A percentile compares a stretch with the other conserved stretches of the same genome.
These are phyloP conservation scores for Ephestia elutella DNA, from an alignment of 1,140 invertebrate genomes.

Conservation along the genomic window DNA sequence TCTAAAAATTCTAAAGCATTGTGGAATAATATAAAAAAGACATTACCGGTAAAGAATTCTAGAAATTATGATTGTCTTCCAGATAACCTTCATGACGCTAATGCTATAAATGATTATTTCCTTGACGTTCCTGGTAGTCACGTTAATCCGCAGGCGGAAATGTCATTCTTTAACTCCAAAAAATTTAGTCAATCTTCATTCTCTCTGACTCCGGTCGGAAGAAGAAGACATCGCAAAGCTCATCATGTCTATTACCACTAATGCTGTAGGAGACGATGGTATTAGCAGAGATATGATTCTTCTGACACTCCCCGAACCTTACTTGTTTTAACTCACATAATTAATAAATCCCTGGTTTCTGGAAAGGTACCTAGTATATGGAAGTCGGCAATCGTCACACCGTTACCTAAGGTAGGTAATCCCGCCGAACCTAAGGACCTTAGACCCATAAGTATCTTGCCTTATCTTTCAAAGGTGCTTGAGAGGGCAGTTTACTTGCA, in stretches of 20 bases:
- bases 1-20: conserved; percentile 5
- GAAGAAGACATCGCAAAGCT: conserved; percentile 5
- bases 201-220: conserved; percentile 4
- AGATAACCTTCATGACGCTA: conserved; percentile 5
- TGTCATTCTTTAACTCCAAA: no score
- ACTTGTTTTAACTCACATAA: conserved; percentile 4
- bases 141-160: not conserved
- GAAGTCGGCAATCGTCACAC: conserved; percentile 13
- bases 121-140: conserved; percentile 6
- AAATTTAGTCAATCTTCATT: not conserved
- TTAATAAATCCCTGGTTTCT: conserved; percentile 11
- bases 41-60: conserved; percentile 4
- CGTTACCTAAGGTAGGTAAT: conserved; percentile 10
- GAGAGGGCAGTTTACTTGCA: conserved; percentile 12
- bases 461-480: conserved; percentile 13
- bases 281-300: conserved; percentile 13
- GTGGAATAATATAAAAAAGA: conserved; percentile 17
- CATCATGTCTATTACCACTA: conserved; percentile 9
- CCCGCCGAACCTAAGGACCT: conserved; percentile 12
- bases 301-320: conserved; percentile 9
- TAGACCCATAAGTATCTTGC: conserved; percentile 12
- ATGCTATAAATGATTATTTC: conserved; percentile 11
- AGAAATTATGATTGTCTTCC: conserved; percentile 6
- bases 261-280: conserved; percentile 10
- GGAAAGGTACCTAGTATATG: conserved; percentile 10